Conservation (phyloP, 2,113 vertebrate species). For the Laticauda colubrina region DNA sequence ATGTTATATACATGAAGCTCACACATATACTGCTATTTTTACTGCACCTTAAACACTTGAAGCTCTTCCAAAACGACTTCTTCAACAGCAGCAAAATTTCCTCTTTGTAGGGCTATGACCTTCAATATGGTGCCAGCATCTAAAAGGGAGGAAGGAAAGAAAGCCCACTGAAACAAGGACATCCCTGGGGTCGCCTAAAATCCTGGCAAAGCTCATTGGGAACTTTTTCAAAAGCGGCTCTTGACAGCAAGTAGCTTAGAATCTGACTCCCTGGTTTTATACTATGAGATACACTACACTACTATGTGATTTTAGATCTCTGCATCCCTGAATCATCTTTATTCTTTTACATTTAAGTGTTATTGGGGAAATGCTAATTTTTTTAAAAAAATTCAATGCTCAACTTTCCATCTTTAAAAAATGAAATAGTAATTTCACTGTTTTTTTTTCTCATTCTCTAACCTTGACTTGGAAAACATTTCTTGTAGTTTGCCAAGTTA, state of each 20-base stretch:
- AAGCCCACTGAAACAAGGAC: neutral
- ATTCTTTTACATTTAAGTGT: neutral
- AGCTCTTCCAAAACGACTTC: conserved; percentile 91
- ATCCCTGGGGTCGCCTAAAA: neutral
- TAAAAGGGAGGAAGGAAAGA: conserved; percentile 48
- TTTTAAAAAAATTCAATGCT: neutral
- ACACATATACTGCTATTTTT: neutral
- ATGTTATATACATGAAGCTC: neutral
- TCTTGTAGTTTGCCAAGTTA: neutral
- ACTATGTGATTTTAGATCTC: neutral
- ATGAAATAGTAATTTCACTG: no score
- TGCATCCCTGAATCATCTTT: neutral
- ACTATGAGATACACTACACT: neutral
- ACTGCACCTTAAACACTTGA: conserved; percentile 88
- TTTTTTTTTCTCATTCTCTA: neutral
- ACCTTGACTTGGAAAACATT: neutral
- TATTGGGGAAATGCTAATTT: neutral
- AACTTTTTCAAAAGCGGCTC: neutral
- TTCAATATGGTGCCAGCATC: conserved; percentile 87
- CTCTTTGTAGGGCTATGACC: conserved; percentile 77
- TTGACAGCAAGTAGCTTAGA: neutral
- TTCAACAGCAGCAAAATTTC: conserved; percentile 69
- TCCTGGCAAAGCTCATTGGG: neutral
- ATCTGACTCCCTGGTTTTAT: neutral
- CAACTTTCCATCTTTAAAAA: neutral